Evolutionary conservation across 2,113 vertebrate species (phyloP), one percentile per base, ranked within the genome.

Genomic region (Epinephelus cyanopodus): DNA sequence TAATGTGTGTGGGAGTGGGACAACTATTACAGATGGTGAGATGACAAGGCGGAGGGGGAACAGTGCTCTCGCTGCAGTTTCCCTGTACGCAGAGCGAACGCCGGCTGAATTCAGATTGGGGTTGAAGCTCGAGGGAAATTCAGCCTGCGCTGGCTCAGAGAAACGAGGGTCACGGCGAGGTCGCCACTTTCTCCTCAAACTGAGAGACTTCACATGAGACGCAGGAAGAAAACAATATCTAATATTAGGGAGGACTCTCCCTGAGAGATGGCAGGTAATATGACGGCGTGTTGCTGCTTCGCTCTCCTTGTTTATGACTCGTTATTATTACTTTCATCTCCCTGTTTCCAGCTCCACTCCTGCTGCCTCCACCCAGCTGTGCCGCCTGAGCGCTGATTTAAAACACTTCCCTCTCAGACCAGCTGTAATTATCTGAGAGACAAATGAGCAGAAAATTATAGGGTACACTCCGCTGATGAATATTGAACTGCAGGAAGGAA

Each of bases 41-140:
- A 75, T 77, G 87, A 85, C 56, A 18, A 68, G 45, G 5, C 19
- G 0, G 50, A 17, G 10, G 21, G n/a, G 45, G 67, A 68, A 70
- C 60, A 86, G 27, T 52, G 71, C 73, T 74, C 25, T 23, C 15
- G 37, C 81, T 87, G 88, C 88, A 82, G 69, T 87, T 83, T 76
- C 75, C 45, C 57, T 68, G 27, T 1, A 39, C 11, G 23, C 74
- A 77, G 37, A 67, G 45, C 1, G 47, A 87, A 81, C 15, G 63
- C 3, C 5, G 63, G 64, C 7, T 79, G 85, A 70, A 81, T 85
- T 81, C 60, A 80, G 62, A 86, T 66, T 52, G 76, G 53, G 72
- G 58, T 23, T 67, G 6, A 61, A 56, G 52, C 87, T 89, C 87
- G 1, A 45, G 86, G 77, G 80, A 83, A 79, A 87, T 83, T 70